phyloP scores from a whole-genome alignment of 2,888 invertebrate genomes.

The Cheilosia grossa region DNA sequence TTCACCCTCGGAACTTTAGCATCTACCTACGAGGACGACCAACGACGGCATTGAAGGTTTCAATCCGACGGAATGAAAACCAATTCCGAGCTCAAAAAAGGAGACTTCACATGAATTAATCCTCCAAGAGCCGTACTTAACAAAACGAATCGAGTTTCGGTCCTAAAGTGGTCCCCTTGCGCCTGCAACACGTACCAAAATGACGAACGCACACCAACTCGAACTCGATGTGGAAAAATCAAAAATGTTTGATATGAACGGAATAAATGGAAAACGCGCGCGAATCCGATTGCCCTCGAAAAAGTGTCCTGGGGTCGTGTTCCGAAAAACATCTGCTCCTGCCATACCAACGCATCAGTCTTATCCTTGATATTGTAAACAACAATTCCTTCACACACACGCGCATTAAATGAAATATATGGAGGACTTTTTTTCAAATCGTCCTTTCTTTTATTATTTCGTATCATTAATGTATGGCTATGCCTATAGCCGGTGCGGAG shows the following conservation, averaged over 20 bases:
- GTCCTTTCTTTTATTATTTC: conserved; percentile 68
- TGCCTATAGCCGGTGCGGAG: conserved; percentile 23
- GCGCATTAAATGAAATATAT: conserved; percentile 34
- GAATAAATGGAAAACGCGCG: conserved; percentile 69
- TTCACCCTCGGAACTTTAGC: conserved; percentile 55
- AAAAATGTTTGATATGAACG: conserved; percentile 55
- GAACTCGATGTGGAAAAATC: conserved; percentile 32
- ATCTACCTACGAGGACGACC: conserved; percentile 37
- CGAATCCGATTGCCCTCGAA: conserved; percentile 70
- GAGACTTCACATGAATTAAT: conserved; percentile 72
- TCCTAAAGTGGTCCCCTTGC: conserved; percentile 72
- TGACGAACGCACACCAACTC: conserved; percentile 34
- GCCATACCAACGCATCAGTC: conserved; percentile 56
- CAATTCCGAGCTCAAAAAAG: conserved; percentile 43
- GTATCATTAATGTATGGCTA: conserved; percentile 52
- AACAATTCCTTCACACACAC: conserved; percentile 67
- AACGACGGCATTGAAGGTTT: conserved; percentile 25
- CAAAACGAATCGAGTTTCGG: conserved; percentile 57
- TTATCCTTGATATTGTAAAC: conserved; percentile 54
- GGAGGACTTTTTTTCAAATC: conserved; percentile 55
- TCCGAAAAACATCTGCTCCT: conserved; percentile 73
- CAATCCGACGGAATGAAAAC: conserved; percentile 60
- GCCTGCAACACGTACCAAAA: conserved; percentile 72
- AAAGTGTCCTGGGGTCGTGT: conserved; percentile 74
- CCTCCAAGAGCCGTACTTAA: conserved; percentile 66